Percentiles rank a stretch among this genome's conserved stretches.
These are phyloP conservation scores for Vulpes ferrilata DNA, from an alignment of 2,113 vertebrate genomes.

Conservation along the genomic window DNA sequence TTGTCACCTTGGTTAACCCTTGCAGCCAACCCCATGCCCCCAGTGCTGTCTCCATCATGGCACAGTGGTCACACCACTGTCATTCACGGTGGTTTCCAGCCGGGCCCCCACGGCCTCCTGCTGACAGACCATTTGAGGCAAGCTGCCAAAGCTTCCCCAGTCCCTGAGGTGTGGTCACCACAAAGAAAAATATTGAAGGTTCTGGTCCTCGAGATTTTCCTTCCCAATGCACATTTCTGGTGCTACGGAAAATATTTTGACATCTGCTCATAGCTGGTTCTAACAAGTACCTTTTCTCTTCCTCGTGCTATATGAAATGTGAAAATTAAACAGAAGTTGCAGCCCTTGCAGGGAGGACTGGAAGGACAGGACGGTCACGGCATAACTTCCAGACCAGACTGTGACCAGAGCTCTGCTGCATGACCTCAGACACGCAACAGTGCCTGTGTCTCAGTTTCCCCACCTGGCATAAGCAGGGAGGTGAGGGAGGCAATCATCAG, in stretches of 20 bases:
- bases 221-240: neutral
- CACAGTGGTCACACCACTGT: too few species aligned
- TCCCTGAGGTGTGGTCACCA: neutral
- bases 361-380: neutral
- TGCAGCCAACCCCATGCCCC: neutral
- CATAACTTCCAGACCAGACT: too few species aligned
- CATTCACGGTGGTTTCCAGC: fast-evolving
- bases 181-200: conserved; percentile 61
- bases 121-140: neutral
- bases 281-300: neutral
- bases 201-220: neutral
- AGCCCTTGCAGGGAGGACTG: neutral
- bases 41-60: too few species aligned
- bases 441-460: neutral
- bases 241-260: conserved; percentile 69
- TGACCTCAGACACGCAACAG: neutral
- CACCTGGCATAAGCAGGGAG: neutral
- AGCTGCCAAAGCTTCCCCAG: neutral
- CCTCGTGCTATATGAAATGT: neutral
- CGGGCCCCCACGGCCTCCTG: neutral
- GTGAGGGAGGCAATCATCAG: neutral
- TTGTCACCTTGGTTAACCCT: neutral
- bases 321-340: neutral
- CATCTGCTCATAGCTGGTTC: neutral
- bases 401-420: neutral